phyloP scores from a whole-genome alignment of 2,888 invertebrate genomes.

The Chalcosyrphus nemorum region DNA sequence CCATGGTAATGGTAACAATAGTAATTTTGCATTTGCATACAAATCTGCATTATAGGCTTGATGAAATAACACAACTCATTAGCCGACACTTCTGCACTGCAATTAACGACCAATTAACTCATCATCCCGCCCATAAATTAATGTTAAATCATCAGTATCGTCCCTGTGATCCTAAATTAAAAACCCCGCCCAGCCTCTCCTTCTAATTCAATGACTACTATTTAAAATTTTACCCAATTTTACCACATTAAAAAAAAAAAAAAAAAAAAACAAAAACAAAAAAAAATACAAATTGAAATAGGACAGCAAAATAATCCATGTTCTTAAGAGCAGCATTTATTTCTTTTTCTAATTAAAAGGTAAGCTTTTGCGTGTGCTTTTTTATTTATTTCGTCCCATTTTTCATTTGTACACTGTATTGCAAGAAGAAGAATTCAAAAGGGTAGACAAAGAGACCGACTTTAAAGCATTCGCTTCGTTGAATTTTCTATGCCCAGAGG shows the following conservation, averaged over 20 bases:
- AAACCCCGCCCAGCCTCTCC: background rate
- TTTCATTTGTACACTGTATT: background rate
- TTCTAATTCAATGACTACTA: background rate
- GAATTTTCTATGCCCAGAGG: constrained; percentile 25
- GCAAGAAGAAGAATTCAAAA: background rate
- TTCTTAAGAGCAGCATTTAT: background rate
- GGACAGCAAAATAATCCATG: background rate
- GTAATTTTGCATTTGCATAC: constrained; percentile 43
- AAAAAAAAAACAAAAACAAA: no score
- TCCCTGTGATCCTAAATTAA: background rate
- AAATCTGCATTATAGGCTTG: constrained; percentile 43
- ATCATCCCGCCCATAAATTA: constrained; percentile 11
- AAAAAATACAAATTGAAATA: background rate
- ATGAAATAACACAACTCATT: constrained; percentile 43
- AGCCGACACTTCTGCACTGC: constrained; percentile 45
- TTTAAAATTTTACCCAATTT: background rate
- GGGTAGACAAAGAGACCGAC: constrained; percentile 17
- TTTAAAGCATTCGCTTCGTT: constrained; percentile 46
- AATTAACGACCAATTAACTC: constrained; percentile 53
- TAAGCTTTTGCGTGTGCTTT: background rate
- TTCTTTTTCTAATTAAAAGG: background rate
- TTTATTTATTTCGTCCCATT: background rate
- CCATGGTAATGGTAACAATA: constrained; percentile 18
- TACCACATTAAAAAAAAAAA: no score
- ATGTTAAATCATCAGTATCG: background rate